Evolutionary conservation across 2,113 vertebrate genomes (phyloP).

Genomic region (Antechinus stuartii): DNA sequence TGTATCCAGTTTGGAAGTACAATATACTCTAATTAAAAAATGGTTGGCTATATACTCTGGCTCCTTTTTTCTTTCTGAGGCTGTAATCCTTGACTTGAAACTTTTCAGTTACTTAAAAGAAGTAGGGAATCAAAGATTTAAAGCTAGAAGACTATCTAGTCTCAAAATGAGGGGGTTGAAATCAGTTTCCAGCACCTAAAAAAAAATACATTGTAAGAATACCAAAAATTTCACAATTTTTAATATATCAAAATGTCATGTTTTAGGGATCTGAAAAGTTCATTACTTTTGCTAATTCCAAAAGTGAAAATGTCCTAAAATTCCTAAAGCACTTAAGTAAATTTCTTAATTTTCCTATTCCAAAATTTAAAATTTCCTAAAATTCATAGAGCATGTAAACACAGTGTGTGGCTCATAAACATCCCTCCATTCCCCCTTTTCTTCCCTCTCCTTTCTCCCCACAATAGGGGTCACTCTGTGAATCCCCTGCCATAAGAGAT

Average conservation of each 20-base stretch:
- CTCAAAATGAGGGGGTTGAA: neutral
- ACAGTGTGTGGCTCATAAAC: neutral
- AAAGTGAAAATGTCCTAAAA: neutral
- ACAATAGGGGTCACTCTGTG: neutral
- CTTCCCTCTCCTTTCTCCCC: neutral
- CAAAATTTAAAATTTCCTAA: neutral
- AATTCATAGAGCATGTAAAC: neutral
- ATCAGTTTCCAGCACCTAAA: neutral
- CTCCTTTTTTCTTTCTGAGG: conserved; percentile 76
- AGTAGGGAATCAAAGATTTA: neutral
- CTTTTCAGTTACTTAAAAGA: neutral
- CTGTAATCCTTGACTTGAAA: conserved; percentile 56
- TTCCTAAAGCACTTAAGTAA: neutral
- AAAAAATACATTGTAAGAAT: neutral
- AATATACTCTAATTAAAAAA: conserved; percentile 96
- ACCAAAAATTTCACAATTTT: neutral
- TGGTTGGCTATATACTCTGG: conserved; percentile 86
- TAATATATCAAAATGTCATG: neutral
- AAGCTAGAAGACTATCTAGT: neutral
- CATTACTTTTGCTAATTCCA: neutral
- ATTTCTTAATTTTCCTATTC: neutral
- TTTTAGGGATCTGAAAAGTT: neutral
- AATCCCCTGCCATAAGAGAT: neutral
- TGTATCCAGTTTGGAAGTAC: conserved; percentile 99
- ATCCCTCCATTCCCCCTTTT: neutral